Evolutionary conservation across 2,888 invertebrate species (phyloP).

Genomic region (Limulus polyphemus): DNA sequence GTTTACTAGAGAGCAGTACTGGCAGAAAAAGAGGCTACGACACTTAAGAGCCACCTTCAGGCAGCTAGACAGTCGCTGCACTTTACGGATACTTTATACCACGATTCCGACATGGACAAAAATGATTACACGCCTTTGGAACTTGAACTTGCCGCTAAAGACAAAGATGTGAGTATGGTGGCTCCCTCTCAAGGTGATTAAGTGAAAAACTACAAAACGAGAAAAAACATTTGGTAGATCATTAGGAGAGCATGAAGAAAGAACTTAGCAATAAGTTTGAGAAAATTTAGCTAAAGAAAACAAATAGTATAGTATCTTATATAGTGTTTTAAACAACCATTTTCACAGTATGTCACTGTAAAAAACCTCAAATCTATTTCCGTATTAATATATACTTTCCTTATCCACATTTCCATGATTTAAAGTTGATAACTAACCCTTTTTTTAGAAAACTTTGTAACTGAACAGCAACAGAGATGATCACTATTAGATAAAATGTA

Average conservation of each 20-base stretch:
- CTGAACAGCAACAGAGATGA: background rate
- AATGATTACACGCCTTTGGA: constrained; percentile 48
- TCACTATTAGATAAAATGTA: no score
- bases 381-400: no score
- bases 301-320: background rate
- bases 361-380: no score
- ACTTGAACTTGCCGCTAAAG: constrained; percentile 83
- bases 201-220: no score
- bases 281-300: background rate
- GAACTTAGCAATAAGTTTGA: background rate
- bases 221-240: constrained; percentile 9
- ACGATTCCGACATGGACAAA: constrained; percentile 38
- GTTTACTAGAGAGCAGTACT: constrained; percentile 67
- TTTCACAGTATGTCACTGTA: no score
- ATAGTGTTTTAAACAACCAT: background rate
- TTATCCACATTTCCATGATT: no score
- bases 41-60: constrained; percentile 78
- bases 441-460: background rate
- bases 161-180: constrained; percentile 70
- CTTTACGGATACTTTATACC: constrained; percentile 45
- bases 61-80: constrained; percentile 40
- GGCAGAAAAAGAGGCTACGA: constrained; percentile 87
- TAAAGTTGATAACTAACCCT: background rate
- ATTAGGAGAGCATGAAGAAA: background rate
- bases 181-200: no score